Percentiles rank a stretch among this genome's conserved stretches.
Evolutionary conservation across 2,797 vertebrate species (phyloP).

Genomic region (Helicolenus hilgendorfi): DNA sequence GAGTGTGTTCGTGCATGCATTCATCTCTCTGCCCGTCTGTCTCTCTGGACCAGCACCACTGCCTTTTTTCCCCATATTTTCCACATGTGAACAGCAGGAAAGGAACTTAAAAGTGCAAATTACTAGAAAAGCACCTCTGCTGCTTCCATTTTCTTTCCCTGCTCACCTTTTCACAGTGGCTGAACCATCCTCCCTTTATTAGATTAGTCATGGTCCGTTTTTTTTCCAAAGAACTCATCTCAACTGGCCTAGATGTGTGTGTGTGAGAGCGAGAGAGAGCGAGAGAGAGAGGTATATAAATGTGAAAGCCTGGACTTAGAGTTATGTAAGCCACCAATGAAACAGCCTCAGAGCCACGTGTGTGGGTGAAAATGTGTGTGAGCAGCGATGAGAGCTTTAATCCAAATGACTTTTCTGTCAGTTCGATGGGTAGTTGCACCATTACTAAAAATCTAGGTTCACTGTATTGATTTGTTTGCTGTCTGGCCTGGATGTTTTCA

Average conservation of each 20-base stretch:
- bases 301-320: conserved; percentile 50
- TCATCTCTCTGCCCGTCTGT: background rate
- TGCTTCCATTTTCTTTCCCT: background rate
- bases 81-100: conserved; percentile 15
- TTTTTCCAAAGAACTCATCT: conserved; percentile 57
- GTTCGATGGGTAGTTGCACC: conserved; percentile 1
- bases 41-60: conserved; percentile 6
- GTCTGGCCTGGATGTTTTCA: conserved; percentile 48
- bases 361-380: conserved; percentile 30
- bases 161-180: conserved; percentile 33
- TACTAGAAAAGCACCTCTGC: background rate
- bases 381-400: conserved; percentile 32
- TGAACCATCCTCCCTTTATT: conserved; percentile 44
- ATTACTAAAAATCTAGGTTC: conserved; percentile 45
- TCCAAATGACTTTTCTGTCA: conserved; percentile 42
- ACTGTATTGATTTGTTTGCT: conserved; percentile 63
- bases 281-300: conserved; percentile 39
- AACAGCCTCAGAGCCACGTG: conserved; percentile 36
- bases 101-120: background rate
- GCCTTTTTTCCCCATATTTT: background rate
- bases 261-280: conserved; percentile 12
- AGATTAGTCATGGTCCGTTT: conserved; percentile 66
- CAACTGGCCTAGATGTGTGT: conserved; percentile 60
- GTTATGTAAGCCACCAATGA: conserved; percentile 78
- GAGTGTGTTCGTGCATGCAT: conserved; percentile 19